Evolutionary conservation across 2,113 vertebrate species (phyloP), one percentile per base, ranked within the genome.

Genomic region (Mohoua ochrocephala): DNA sequence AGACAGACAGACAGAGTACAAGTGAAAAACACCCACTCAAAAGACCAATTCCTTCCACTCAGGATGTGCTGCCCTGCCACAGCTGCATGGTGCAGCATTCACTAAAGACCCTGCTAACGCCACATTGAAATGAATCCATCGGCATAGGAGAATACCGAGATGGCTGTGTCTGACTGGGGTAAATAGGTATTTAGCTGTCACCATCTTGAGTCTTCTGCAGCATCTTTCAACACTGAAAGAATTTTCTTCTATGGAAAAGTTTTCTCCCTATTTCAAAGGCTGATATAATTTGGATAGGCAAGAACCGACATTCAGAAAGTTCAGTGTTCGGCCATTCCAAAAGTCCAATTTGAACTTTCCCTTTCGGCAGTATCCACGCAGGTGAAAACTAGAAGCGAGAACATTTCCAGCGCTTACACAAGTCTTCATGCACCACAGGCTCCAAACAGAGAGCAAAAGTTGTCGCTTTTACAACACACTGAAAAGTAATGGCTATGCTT

Each of bases 181-280:
- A 90, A 86, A 60, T 0, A 56, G 11, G 8, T 30, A 84, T 45
- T 73, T 84, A 96, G 84, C 47, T 64, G 15, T 31, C 53, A 61
- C 19, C 54, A 7, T 15, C 81, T 93, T 93, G 50, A 88, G 69
- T 61, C 41, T 57, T 80, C 45, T 73, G 78, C 73, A 93, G 61
- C 11, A 11, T 50, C 76, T 95, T 75, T 50, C 70, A 92, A 44
- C 15, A 83, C 0, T 10, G 28, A 74, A 74, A 88, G n/a, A 69
- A 26, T 61, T 69, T 75, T 89, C 75, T 79, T 89, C 65, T 70
- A 54, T 31, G 52, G 24, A 71, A 65, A 83, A n/a, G 4, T 75
- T 65, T 87, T 71, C 22, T 69, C 52, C 68, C 93, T 95, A 77
- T 69, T 97, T 96, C 47, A 94, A 68, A 73, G n/a, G 49, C 53